Base-by-base conservation (phyloP, 2,888 invertebrate species). In the Blera fallax region DNA sequence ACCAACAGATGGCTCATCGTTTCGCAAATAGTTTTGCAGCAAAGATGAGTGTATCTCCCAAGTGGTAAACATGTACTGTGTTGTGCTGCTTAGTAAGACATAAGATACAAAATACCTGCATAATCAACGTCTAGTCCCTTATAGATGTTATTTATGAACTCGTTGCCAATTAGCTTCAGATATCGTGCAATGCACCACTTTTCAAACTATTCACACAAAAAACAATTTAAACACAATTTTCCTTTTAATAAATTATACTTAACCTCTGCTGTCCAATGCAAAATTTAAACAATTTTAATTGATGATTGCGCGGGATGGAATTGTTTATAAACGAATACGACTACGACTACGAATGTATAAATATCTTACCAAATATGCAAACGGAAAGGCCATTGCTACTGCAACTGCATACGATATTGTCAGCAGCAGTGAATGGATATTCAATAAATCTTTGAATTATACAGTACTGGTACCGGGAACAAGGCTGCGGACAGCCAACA, bases 351-450 rank as follows among this genome's bases (percentile, higher is more conserved):
- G 29, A 72, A 60, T 79, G 67, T 32, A 21, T 40, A 70, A 73
- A 84, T 84, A 80, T 58, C 74, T 76, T 80, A 50, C 84, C 84
- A 84, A 84, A 84, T 80, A 79, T 84, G 84, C 84, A 84, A 84
- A 79, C 56, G 34, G 29, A 84, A 54, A 77, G 78, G 78, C 62
- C 70, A 34, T 43, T 50, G 27, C 32, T 18, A 21, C 64, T 3
- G 27, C 72, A 76, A 54, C 62, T 64, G 43, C 76, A 54, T 60
- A 45, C 43, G 29, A 58, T 18, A 37, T 29, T 54, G 52, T 62
- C 62, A 64, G 58, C 40, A n/a, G 8, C 8, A 40, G 2, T 21
- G 62, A 76, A 70, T 64, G 81, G 50, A 73, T 79, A 62, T 56
- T 32, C 74, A 74, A 80, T 76, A 80, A 74, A 74, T 69, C 74